Percentiles rank a stretch among this genome's conserved stretches.
phyloP scores from a whole-genome alignment of 1,140 invertebrate species.

The Druon quercuslanigerum region DNA sequence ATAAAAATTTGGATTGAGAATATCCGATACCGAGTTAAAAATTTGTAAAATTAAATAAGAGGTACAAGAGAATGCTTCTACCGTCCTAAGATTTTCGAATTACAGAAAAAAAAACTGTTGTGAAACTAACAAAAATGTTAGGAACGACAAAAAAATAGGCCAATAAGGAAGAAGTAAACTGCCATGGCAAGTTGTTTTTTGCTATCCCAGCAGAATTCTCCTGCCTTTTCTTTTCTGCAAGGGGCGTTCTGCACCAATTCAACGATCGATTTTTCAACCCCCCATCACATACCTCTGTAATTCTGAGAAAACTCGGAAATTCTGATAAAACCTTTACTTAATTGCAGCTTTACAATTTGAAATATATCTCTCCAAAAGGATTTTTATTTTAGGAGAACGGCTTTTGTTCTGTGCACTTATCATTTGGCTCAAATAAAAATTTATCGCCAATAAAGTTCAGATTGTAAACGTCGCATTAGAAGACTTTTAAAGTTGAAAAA shows the following conservation, averaged over 20 bases:
- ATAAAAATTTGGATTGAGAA: no score
- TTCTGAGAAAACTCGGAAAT: slow-evolving; percentile 14
- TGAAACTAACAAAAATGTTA: background rate
- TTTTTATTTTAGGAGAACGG: no score
- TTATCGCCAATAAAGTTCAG: no score
- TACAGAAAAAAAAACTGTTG: background rate
- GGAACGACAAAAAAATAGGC: slow-evolving; percentile 6
- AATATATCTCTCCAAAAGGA: background rate
- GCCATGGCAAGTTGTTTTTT: slow-evolving; percentile 1
- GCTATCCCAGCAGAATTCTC: slow-evolving; percentile 15
- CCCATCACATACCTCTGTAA: slow-evolving; percentile 17
- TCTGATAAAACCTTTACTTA: slow-evolving; percentile 21
- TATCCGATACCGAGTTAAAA: no score
- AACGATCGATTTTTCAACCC: slow-evolving; percentile 21
- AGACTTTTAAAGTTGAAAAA: no score
- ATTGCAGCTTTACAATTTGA: slow-evolving; percentile 15
- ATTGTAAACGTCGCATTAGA: no score
- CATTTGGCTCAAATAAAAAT: no score
- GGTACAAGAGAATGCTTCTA: no score
- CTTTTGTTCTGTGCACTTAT: no score
- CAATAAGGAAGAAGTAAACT: slow-evolving; percentile 6
- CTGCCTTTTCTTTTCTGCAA: slow-evolving; percentile 18
- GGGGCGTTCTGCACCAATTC: slow-evolving; percentile 25
- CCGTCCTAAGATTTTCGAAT: no score
- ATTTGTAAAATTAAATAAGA: no score